Base-by-base conservation (phyloP, 2,797 vertebrate genomes). In the Galagoides demidoff region DNA sequence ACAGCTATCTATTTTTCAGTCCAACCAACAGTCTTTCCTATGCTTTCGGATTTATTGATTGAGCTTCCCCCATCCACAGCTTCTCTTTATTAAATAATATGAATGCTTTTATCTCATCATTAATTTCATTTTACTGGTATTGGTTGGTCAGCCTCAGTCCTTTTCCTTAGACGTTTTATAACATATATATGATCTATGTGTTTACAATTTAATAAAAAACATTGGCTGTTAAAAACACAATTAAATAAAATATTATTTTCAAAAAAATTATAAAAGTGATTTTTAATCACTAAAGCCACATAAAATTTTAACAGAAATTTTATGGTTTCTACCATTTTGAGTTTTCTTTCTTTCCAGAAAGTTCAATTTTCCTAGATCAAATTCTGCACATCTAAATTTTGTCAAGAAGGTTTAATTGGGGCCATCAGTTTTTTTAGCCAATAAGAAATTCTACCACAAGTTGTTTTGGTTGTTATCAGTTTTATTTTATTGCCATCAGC, bases 341-440 rank as follows among this genome's bases (percentile, higher is more conserved):
- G 89, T 96, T 97, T 95, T 94, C 57, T 95, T 95, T 95, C 94
- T 89, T 85, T 91, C 89, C 34, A 76, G n/a, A 25, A 94, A 89
- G 96, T 94, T 52, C 91, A 57, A 29, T 97, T 97, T 94, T 85
- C 96, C 89, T 87, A 95, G 87, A 96, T 96, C 91, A 87, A 96
- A 96, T 97, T 94, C 78, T 96, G 16, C 29, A 90, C 0, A 0
- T 96, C 94, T 91, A 94, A 94, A 86, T 95, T 97, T 97, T 94
- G 94, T 95, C 95, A 92, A 92, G 90, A 73, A 92, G 95, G 97
- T 93, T 97, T 96, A 82, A 97, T 95, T 97, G 96, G 77, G 76
- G 76, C 71, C 25, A 59, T 96, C 92, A 95, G 70, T 95, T 96
- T 95, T 78, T 74, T 78, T 64, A 92, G 71, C 83, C 89, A 88